Base-by-base conservation (phyloP, 2,113 vertebrate genomes). In the Cyprinodon variegatus region DNA sequence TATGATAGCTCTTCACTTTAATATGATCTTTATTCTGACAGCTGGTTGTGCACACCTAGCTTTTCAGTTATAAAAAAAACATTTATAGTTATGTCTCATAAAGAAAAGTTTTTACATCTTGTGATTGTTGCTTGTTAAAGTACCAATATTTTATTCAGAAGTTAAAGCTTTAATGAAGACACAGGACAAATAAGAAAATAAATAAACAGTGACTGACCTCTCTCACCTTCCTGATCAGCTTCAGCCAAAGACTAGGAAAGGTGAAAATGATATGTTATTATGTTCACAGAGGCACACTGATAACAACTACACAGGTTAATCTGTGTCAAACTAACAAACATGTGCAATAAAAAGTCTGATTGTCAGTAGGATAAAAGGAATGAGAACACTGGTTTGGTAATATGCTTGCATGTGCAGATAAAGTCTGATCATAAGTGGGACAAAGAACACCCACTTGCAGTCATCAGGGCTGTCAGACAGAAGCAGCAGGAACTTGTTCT, bases 211-310 rank as follows among this genome's bases (percentile, higher is more conserved):
- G 29, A 81, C 93, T 94, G 79, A 95, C 95, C 94, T 96, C 95
- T 89, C 92, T 95, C 43, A 95, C 93, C 85, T 96, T 96, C 60
- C 92, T 92, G 65, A 95, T 91, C 40, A 95, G 37, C 15, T 90
- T 93, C 74, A 95, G 84, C 95, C 95, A 96, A 37, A 94, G 84
- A 76, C 95, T 96, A 84, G 70, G 43, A 53, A 77, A 64, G 48
- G 72, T 50, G 85, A 85, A 85, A 7, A 70, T 20, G 13, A 70
- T 0, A 15, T 12, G 43, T 74, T 20, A 74, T 85, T 43, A 50
- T 6, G 17, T n/a, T 37, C 61, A 46, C 70, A 63, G n/a, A 57
- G 15, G n/a, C 64, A 74, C 4, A 15, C 13, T 20, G 11, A 17
- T 12, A 37, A 7, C 3, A 2, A 8, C 9, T 46, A 65, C 43